phyloP scores from a whole-genome alignment of 2,113 vertebrate genomes.

The Macrotis lagotis region DNA sequence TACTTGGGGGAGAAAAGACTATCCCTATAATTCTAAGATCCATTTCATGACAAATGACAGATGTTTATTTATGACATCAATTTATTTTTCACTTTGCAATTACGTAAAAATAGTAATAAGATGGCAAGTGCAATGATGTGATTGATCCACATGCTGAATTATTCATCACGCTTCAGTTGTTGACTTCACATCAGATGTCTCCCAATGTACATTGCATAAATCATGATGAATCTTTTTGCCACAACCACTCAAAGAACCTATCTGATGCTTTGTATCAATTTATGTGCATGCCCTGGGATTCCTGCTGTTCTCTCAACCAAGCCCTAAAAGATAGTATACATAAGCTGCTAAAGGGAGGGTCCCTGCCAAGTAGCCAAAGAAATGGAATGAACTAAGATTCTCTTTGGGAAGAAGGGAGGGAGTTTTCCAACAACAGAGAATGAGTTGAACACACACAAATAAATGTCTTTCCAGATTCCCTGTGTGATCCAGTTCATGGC shows the following conservation, averaged over 20 bases:
- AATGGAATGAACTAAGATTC: conserved; percentile 66
- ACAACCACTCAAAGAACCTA: conserved; percentile 77
- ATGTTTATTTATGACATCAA: conserved; percentile 84
- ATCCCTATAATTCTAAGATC: conserved; percentile 68
- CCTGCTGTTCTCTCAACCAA: conserved; percentile 66
- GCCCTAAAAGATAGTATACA: neutral
- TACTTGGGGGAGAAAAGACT: conserved; percentile 56
- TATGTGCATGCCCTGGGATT: conserved; percentile 70
- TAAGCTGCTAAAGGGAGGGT: conserved; percentile 55
- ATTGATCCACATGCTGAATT: conserved; percentile 82
- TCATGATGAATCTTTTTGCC: conserved; percentile 79
- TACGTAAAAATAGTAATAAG: conserved; percentile 85
- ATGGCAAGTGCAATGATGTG: conserved; percentile 80
- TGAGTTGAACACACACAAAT: neutral
- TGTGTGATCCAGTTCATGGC: neutral
- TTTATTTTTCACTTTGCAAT: conserved; percentile 86
- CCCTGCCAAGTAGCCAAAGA: conserved; percentile 42
- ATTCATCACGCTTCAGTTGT: conserved; percentile 84
- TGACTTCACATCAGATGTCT: conserved; percentile 83
- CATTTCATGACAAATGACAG: conserved; percentile 77
- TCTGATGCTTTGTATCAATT: conserved; percentile 71
- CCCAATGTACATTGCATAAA: conserved; percentile 79
- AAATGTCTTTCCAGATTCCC: neutral
- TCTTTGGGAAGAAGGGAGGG: conserved; percentile 36
- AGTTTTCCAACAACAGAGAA: neutral